Evolutionary conservation across 64 coral and sea anemone genomes (phyloP), one percentile per base, ranked within the genome.

Genomic region (Cladopsammia gracilis): DNA sequence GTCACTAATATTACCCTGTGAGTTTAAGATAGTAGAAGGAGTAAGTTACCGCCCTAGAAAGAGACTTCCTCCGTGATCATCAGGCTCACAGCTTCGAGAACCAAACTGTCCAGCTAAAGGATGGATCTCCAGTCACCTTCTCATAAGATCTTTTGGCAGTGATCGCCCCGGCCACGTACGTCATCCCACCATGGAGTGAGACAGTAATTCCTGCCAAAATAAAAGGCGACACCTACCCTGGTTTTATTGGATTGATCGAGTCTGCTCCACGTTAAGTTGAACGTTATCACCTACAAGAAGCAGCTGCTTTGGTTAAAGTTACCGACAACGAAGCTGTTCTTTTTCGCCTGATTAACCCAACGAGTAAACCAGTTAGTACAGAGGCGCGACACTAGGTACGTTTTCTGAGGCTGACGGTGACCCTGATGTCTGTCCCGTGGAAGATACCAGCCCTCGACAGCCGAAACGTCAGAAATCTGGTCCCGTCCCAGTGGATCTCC

Each of bases 311-410:
- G 26, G 91, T 80, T 0, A 66, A 43, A 24, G 6, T 87, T 12
- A 58, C 76, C 0, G 18, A 44, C 1, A 10, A 23, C 0, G 19
- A n/a, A 0, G 79, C 84, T 0, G 62, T 93, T 10, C 85, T 75
- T 4, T 25, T 93, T 3, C 75, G 84, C 6, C 24, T 93, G 1
- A 59, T 88, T 6, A 93, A 93, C 59, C 91, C 91, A 12, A 72
- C 74, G 0, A 87, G 61, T 8, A n/a, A 7, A 11, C 23, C 83
- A 4, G 51, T 81, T 5, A 57, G 16, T 0, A 62, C 20, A 10
- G 11, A 47, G 46, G 61, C 16, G 77, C 83, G 10, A 93, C 19
- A 3, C 15, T 93, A 14, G 91, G 91, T 10, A 43, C 5, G 8
- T 93, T 87, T 59, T 44, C 64, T 18, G 23, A 6, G 5, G 19